These are phyloP conservation scores for Morone saxatilis DNA, from an alignment of 2,113 vertebrate genomes.

Conservation along the genomic window DNA sequence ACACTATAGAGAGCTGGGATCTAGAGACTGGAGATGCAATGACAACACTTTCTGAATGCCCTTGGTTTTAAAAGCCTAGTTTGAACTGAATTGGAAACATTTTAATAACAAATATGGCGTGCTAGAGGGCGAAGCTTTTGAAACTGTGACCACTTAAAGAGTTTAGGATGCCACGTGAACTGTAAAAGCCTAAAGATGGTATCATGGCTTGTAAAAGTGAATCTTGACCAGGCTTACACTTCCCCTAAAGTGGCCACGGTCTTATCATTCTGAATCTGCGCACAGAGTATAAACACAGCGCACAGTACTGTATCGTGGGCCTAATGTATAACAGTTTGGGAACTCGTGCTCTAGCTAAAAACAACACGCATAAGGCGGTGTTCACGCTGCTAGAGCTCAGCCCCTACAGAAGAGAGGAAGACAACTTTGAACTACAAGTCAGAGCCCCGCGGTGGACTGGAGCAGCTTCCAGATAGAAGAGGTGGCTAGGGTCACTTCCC, in stretches of 20 bases:
- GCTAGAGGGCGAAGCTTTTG: not conserved
- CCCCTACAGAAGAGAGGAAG: conserved; percentile 55
- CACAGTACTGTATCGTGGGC: not conserved
- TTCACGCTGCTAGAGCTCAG: conserved; percentile 31
- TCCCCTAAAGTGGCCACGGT: conserved; percentile 59
- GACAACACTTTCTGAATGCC: conserved; percentile 36
- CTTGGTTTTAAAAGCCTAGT: conserved; percentile 35
- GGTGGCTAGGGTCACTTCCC: conserved; percentile 73
- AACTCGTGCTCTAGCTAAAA: not conserved
- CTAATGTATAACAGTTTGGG: conserved; percentile 1
- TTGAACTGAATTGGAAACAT: not conserved
- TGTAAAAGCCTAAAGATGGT: conserved; percentile 59
- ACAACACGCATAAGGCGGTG: not conserved
- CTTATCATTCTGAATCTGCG: conserved; percentile 21
- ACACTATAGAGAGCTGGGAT: conserved; percentile 62
- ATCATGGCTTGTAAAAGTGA: conserved; percentile 57
- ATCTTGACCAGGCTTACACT: conserved; percentile 46
- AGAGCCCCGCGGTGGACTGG: conserved; percentile 47
- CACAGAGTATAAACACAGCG: conserved; percentile 2
- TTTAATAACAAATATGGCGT: not conserved
- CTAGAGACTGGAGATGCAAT: conserved; percentile 47
- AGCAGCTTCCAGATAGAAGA: conserved; percentile 56
- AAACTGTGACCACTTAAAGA: not conserved
- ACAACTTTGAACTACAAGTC: conserved; percentile 64
- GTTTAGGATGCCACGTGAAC: conserved; percentile 31